Evolutionary conservation across 1,140 invertebrate genomes (phyloP), one percentile per base, ranked within the genome.

Genomic region (Ridgeia piscesae): DNA sequence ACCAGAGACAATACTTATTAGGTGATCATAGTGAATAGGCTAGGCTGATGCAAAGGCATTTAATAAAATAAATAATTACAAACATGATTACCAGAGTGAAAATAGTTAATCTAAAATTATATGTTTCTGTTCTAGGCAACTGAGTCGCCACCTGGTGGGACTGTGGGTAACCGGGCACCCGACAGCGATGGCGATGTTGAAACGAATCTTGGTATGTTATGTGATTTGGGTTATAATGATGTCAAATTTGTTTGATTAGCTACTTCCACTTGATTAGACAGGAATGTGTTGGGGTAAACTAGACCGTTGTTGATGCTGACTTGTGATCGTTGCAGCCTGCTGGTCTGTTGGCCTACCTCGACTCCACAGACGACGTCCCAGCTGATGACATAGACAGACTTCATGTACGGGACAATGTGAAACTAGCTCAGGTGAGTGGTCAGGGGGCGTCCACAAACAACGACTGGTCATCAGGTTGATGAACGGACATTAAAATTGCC

Each of bases 121-220:
- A 88, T 89, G 27, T 93, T 91, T 94, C 0, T 77, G 14, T 77
- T 93, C 94, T 93, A 96, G 99, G 90, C 99, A 99, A 95, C 96
- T 99, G 31, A 99, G 98, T 91, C 96, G 99, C 27, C 99, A 99
- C 96, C 96, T 99, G n/a, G 98, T 99, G 92, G 98, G 98, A 33
- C 96, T 99, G n/a, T 99, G 99, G 99, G 97, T 99, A 0, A 99
- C 98, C 27, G 98, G 98, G 91, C 99, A 99, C 96, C 97, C 98
- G 33, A 98, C 97, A 34, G 98, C 99, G 0, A 98, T 98, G 97
- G 97, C 98, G 42, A 96, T 99, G 31, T 96, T 99, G 8, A 97
- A 97, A 94, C 96, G 99, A 95, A 98, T 99, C 92, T 97, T 99
- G 97, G 98, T 99, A 96, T 96, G 96, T 95, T 92, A 21, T n/a